A percentile compares a stretch with the other conserved stretches of the same genome.
These are phyloP conservation scores for Pegoplata infirma DNA, from an alignment of 2,888 invertebrate species.

Conservation along the genomic window DNA sequence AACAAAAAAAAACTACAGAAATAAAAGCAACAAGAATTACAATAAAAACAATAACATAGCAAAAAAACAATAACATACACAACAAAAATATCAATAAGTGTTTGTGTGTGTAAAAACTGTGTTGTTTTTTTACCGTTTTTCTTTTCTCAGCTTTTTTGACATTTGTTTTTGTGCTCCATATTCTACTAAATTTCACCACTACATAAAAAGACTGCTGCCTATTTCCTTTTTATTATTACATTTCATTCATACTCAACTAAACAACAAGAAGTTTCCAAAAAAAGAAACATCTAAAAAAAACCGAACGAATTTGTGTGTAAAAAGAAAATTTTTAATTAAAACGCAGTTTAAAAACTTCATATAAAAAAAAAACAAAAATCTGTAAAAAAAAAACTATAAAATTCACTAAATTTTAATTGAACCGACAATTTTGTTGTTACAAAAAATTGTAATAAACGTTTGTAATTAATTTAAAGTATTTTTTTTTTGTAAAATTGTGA, in stretches of 20 bases:
- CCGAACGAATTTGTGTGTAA: conserved; percentile 35
- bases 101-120: conserved; percentile 10
- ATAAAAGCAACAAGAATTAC: conserved; percentile 54
- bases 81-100: conserved; percentile 31
- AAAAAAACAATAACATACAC: conserved; percentile 67
- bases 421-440: conserved; percentile 19
- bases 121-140: conserved; percentile 6
- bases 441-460: conserved; percentile 4
- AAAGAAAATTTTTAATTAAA: conserved; percentile 39
- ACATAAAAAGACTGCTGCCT: conserved; percentile 14
- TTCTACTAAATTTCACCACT: conserved; percentile 5
- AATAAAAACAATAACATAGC: conserved; percentile 61
- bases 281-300: conserved; percentile 14
- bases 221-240: conserved; percentile 29
- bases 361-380: conserved; percentile 7
- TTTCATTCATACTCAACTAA: conserved; percentile 39
- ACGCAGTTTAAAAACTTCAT: conserved; percentile 46
- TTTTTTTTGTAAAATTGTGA: conserved; percentile 55
- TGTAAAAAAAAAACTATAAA: conserved; percentile 34
- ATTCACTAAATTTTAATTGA: conserved; percentile 26
- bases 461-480: conserved; percentile 15
- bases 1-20: conserved; percentile 55
- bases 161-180: conserved; percentile 28
- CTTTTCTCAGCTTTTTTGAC: conserved; percentile 8
- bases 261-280: conserved; percentile 30